A percentile compares a stretch with the other conserved stretches of the same genome.
Conservation (phyloP, 2,797 vertebrate genomes). For the Bovichtus variegatus region DNA sequence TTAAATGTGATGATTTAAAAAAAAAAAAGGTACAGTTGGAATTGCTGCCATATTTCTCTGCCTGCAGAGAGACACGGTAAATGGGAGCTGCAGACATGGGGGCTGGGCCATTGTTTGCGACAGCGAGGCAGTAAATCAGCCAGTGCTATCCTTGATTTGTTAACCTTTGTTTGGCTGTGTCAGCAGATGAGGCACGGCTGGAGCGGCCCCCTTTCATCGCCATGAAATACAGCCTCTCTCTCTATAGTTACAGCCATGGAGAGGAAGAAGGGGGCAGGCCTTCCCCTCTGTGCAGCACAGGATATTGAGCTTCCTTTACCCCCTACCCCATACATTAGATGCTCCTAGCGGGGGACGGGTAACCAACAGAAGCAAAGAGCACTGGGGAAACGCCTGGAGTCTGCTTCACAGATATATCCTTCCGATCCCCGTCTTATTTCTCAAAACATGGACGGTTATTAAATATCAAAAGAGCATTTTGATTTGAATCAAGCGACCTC, state of each 20-base stretch:
- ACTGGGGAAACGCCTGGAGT: conserved; percentile 46
- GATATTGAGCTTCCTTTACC: conserved; percentile 77
- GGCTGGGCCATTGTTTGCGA: conserved; percentile 59
- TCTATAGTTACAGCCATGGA: conserved; percentile 49
- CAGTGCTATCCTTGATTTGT: conserved; percentile 77
- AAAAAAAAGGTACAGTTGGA: conserved; percentile 31
- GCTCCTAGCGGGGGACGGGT: conserved; percentile 54
- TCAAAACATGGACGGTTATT: conserved; percentile 58
- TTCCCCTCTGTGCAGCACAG: conserved; percentile 54
- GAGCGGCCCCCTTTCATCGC: conserved; percentile 67
- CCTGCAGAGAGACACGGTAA: conserved; percentile 24
- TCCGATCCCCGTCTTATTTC: conserved; percentile 46
- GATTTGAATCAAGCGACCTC: conserved; percentile 50
- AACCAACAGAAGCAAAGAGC: conserved; percentile 48
- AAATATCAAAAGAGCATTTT: conserved; percentile 58
- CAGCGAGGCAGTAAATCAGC: conserved; percentile 76
- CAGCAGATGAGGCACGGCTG: conserved; percentile 76
- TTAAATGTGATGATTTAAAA: conserved; percentile 40
- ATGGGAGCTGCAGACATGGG: conserved; percentile 52
- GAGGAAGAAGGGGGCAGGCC: conserved; percentile 9
- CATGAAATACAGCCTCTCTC: conserved; percentile 72
- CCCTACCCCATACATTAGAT: conserved; percentile 68
- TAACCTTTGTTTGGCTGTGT: conserved; percentile 84
- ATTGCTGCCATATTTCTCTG: conserved; percentile 43
- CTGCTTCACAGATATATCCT: conserved; percentile 31